Conservation (phyloP, 1,140 invertebrate species). For the Macrobrachium nipponense region DNA sequence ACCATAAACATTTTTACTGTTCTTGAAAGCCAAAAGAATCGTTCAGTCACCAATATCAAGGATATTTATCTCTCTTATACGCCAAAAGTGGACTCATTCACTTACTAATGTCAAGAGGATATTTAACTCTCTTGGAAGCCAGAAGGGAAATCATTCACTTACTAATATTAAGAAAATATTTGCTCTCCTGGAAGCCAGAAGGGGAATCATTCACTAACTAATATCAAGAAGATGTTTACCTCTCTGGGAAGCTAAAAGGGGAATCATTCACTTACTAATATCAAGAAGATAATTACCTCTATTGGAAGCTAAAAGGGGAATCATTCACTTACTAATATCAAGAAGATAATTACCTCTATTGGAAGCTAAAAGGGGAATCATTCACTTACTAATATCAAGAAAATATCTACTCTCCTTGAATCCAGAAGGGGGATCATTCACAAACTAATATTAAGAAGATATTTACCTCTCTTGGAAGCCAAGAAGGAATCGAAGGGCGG, state of each 20-base stretch:
- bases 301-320: background rate
- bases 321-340: background rate
- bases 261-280: no score
- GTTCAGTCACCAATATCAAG: no score
- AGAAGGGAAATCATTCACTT: no score
- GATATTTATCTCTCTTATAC: background rate
- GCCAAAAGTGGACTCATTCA: background rate
- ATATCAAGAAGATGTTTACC: no score
- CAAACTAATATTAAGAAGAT: background rate
- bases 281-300: no score
- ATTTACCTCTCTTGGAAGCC: conserved; percentile 87
- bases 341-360: background rate
- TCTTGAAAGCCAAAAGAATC: no score
- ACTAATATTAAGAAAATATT: no score
- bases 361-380: background rate
- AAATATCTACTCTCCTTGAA: background rate
- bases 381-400: background rate
- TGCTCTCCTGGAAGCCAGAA: no score
- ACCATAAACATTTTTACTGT: no score
- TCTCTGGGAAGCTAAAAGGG: no score
- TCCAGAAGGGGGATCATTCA: background rate
- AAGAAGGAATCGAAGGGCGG: conserved; percentile 91
- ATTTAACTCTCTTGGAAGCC: no score
- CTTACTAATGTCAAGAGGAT: background rate
- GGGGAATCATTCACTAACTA: no score